phyloP scores from a whole-genome alignment of 2,888 invertebrate genomes.

The Thumatha senex region DNA sequence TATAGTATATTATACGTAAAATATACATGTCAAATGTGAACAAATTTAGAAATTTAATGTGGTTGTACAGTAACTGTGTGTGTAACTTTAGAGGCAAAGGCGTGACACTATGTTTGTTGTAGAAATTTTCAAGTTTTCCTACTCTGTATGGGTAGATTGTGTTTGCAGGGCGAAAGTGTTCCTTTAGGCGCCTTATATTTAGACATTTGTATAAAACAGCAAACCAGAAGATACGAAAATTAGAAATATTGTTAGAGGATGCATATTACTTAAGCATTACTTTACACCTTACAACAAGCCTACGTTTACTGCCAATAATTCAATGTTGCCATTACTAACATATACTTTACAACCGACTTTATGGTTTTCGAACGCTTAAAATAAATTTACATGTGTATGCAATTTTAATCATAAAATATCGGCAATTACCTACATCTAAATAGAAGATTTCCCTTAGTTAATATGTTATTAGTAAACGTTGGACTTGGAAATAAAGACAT shows the following conservation, averaged over 20 bases:
- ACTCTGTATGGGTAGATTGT: too few species aligned
- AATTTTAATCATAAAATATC: slow-evolving; percentile 47
- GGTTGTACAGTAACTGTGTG: too few species aligned
- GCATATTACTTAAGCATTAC: slow-evolving; percentile 9
- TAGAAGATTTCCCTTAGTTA: slow-evolving; percentile 16
- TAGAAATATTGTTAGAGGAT: not conserved
- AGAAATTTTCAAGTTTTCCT: too few species aligned
- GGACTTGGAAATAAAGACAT: slow-evolving; percentile 6
- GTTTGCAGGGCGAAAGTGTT: too few species aligned
- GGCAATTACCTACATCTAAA: slow-evolving; percentile 17
- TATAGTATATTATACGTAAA: too few species aligned
- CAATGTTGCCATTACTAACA: slow-evolving; percentile 20
- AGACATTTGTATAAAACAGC: too few species aligned
- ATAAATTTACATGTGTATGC: slow-evolving; percentile 53
- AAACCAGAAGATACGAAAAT: not conserved
- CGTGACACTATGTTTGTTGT: too few species aligned
- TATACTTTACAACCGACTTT: slow-evolving; percentile 33
- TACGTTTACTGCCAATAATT: slow-evolving; percentile 18
- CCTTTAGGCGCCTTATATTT: too few species aligned
- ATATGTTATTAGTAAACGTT: slow-evolving; percentile 10
- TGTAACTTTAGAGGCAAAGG: too few species aligned
- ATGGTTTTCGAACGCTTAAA: slow-evolving; percentile 37
- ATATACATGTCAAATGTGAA: too few species aligned
- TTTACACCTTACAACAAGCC: slow-evolving; percentile 4
- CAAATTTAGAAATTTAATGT: too few species aligned